These are phyloP conservation scores for Mactromeris polynyma DNA, from an alignment of 2,888 invertebrate genomes.

Conservation along the genomic window DNA sequence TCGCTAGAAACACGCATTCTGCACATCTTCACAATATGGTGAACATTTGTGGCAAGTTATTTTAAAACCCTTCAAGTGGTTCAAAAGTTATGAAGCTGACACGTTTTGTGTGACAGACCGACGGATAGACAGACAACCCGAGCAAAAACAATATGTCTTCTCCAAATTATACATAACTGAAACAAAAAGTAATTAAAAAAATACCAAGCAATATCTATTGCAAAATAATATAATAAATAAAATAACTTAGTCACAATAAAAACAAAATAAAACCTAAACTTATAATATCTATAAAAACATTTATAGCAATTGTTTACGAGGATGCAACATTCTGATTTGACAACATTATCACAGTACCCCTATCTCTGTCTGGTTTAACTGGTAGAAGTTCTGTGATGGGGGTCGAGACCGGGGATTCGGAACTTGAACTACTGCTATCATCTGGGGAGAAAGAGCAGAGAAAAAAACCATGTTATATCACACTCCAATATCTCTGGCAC, in stretches of 20 bases:
- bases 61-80: no score
- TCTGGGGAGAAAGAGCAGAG: constrained; percentile 66
- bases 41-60: neutral
- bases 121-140: no score
- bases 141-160: no score
- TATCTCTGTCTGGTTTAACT: constrained; percentile 64
- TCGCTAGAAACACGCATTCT: no score
- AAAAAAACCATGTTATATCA: constrained; percentile 8
- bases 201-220: neutral
- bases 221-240: neutral
- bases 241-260: constrained; percentile 8
- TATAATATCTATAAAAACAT: constrained; percentile 19
- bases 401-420: constrained; percentile 67
- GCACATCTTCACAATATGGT: neutral
- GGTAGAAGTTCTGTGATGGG: constrained; percentile 67
- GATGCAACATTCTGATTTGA: constrained; percentile 32
- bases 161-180: neutral
- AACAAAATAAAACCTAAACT: constrained; percentile 20
- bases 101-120: no score
- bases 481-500: no score
- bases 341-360: constrained; percentile 68
- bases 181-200: neutral
- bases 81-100: neutral
- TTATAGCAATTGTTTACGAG: constrained; percentile 23
- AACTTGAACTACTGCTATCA: constrained; percentile 73